These are phyloP conservation scores for Morone saxatilis DNA, from an alignment of 2,113 vertebrate genomes.

Conservation along the genomic window DNA sequence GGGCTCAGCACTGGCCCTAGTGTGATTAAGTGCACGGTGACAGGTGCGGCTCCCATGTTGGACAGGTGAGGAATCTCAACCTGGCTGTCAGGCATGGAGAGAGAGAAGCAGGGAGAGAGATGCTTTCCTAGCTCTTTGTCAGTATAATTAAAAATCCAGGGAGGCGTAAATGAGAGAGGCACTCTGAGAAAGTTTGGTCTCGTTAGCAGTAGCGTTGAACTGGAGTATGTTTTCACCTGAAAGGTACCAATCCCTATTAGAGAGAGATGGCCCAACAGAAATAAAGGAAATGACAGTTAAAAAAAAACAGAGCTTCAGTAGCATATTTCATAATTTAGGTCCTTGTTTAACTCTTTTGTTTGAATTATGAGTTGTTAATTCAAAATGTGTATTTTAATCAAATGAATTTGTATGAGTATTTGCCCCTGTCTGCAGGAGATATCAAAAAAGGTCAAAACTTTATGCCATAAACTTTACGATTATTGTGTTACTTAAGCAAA, in stretches of 20 bases:
- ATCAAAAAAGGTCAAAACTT: background rate
- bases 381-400: background rate
- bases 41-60: constrained; percentile 85
- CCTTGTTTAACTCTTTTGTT: background rate
- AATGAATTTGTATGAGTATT: background rate
- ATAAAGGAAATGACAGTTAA: background rate
- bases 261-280: background rate
- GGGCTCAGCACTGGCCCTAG: constrained; percentile 74
- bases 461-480: background rate
- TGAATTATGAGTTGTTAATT: background rate
- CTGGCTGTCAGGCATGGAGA: constrained; percentile 80
- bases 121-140: constrained; percentile 74
- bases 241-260: constrained; percentile 40
- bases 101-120: constrained; percentile 55
- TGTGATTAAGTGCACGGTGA: constrained; percentile 88
- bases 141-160: constrained; percentile 82
- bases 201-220: constrained; percentile 68
- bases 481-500: background rate
- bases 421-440: background rate
- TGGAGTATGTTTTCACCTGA: constrained; percentile 61
- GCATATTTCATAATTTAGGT: background rate
- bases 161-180: constrained; percentile 76
- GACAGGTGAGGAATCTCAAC: constrained; percentile 88
- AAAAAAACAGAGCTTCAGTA: background rate
- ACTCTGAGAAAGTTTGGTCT: constrained; percentile 76